Conservation (phyloP, 2,888 invertebrate species). For the Horisme vitalbata region DNA sequence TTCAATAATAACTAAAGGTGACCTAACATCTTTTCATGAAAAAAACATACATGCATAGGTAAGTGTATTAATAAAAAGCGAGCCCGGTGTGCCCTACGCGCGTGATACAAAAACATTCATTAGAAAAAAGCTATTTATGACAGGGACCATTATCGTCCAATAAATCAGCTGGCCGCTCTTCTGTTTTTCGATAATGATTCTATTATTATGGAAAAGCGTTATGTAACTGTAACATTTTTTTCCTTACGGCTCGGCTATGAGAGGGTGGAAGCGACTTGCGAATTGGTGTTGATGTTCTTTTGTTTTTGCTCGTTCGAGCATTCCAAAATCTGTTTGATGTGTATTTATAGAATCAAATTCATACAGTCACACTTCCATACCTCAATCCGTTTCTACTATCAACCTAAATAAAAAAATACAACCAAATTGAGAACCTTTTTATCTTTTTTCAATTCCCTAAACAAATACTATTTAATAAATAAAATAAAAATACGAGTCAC, state of each 20-base stretch:
- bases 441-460: too few species aligned
- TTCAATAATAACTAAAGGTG: slow-evolving; percentile 59
- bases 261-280: slow-evolving; percentile 50
- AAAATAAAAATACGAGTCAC: too few species aligned
- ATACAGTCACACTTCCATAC: too few species aligned
- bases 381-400: too few species aligned
- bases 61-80: slow-evolving; percentile 68
- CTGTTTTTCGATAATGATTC: slow-evolving; percentile 83
- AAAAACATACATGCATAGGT: slow-evolving; percentile 62
- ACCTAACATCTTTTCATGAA: slow-evolving; percentile 46
- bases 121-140: slow-evolving; percentile 82
- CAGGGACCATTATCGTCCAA: slow-evolving; percentile 81
- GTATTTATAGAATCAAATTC: too few species aligned
- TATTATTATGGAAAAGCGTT: slow-evolving; percentile 83
- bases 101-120: slow-evolving; percentile 69
- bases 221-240: slow-evolving; percentile 81
- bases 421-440: too few species aligned
- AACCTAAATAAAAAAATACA: too few species aligned
- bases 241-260: slow-evolving; percentile 37
- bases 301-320: neutral
- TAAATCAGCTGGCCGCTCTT: slow-evolving; percentile 83
- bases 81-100: slow-evolving; percentile 65
- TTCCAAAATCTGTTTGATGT: too few species aligned
- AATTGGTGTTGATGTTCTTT: neutral
- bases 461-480: too few species aligned